A percentile compares a stretch with the other conserved stretches of the same genome.
Conservation (phyloP, 2,113 vertebrate genomes). For the Setophaga kirtlandii region DNA sequence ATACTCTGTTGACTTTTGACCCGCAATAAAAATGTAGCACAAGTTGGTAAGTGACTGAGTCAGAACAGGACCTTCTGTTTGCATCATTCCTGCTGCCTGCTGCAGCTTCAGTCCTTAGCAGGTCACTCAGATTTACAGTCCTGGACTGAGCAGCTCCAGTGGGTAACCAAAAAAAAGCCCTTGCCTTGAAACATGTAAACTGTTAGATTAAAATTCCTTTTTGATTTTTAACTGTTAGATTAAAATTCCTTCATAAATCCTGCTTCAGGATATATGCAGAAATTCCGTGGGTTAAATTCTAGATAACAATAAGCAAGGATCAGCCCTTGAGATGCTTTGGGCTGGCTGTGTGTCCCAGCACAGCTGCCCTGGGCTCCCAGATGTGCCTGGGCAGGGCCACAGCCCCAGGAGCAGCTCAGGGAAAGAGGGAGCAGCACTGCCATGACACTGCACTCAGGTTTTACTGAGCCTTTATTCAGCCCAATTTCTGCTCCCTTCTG, state of each 20-base stretch:
- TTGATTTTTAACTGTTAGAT: not conserved
- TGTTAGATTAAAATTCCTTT: not conserved
- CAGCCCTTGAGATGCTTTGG: not conserved
- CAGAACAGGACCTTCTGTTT: slow-evolving; percentile 68
- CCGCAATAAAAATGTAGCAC: slow-evolving; percentile 52
- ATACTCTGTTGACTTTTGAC: slow-evolving; percentile 60
- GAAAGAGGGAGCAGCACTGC: not conserved
- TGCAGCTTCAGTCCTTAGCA: slow-evolving; percentile 15
- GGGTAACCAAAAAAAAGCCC: not conserved
- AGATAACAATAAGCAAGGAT: not conserved
- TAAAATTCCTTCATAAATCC: not conserved
- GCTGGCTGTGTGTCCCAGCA: not conserved
- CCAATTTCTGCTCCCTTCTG: not conserved
- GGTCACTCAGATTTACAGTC: slow-evolving; percentile 25
- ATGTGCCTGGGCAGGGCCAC: not conserved
- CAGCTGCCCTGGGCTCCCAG: not conserved
- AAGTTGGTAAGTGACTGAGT: slow-evolving; percentile 57
- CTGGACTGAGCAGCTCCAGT: not conserved
- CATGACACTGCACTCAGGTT: not conserved
- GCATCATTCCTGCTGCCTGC: slow-evolving; percentile 44
- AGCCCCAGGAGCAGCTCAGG: not conserved
- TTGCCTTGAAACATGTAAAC: not conserved
- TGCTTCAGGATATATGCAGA: not conserved
- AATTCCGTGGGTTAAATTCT: not conserved
- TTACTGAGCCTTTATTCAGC: not conserved